These are phyloP conservation scores for Drosophila nigricruria DNA, from an alignment of 2,888 invertebrate genomes.

Conservation along the genomic window DNA sequence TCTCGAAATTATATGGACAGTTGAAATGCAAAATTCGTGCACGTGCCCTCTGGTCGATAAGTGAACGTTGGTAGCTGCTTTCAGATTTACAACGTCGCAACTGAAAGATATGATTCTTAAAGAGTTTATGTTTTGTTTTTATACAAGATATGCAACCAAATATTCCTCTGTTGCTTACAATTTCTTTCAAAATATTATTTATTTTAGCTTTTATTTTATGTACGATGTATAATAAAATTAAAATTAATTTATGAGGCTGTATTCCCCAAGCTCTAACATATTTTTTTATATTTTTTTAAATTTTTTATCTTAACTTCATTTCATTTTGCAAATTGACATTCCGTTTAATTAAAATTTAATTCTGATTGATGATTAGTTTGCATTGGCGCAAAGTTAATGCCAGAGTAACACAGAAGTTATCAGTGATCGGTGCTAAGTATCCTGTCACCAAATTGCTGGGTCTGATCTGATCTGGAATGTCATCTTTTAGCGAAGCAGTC, in stretches of 20 bases:
- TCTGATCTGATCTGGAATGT: conserved; percentile 24
- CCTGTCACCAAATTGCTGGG: conserved; percentile 41
- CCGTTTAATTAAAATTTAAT: conserved; percentile 7
- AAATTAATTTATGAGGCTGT: background rate
- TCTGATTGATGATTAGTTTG: conserved; percentile 54
- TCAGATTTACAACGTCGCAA: conserved; percentile 12
- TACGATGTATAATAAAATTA: background rate
- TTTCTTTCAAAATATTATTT: background rate
- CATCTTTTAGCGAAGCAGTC: conserved; percentile 21
- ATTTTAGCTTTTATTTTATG: background rate
- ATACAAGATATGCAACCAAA: background rate
- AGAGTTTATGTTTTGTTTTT: background rate
- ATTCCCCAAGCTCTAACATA: background rate
- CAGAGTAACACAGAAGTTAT: conserved; percentile 60
- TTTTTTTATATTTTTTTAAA: background rate
- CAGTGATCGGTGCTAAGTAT: conserved; percentile 44
- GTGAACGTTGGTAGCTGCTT: conserved; percentile 31
- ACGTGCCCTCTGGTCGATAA: conserved; percentile 33
- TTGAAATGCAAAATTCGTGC: conserved; percentile 44
- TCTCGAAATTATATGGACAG: conserved; percentile 41
- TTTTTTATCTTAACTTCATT: background rate
- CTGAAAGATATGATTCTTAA: background rate
- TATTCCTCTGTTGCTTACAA: background rate
- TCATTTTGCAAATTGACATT: background rate
- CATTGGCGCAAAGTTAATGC: conserved; percentile 42